Percentiles rank a stretch among this genome's conserved stretches.
phyloP scores from a whole-genome alignment of 2,888 invertebrate genomes.

The Leucania comma region DNA sequence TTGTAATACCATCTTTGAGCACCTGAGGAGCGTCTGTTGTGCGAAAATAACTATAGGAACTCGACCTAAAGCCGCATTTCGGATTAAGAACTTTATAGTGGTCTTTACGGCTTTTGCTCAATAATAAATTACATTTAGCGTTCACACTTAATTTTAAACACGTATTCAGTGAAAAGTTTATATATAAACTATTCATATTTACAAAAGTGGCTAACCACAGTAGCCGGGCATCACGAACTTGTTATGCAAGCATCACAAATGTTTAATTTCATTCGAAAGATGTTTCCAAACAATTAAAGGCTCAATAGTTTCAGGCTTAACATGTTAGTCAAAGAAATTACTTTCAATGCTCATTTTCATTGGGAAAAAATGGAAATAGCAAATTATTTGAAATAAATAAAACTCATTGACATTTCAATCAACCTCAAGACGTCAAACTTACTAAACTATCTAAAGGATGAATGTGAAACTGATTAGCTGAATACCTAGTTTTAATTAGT shows the following conservation, averaged over 20 bases:
- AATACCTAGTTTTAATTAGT: background rate
- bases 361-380: constrained; percentile 1
- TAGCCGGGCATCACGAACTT: constrained; percentile 70
- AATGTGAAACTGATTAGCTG: background rate
- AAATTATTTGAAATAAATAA: constrained; percentile 46
- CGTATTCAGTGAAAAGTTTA: constrained; percentile 74
- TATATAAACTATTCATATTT: constrained; percentile 83
- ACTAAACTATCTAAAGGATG: background rate
- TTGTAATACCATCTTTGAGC: constrained; percentile 78
- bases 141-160: constrained; percentile 78
- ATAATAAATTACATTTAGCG: constrained; percentile 71
- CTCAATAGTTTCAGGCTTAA: background rate
- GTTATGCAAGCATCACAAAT: constrained; percentile 78
- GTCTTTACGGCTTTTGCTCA: constrained; percentile 69
- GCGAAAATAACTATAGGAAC: constrained; percentile 69
- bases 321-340: constrained; percentile 1
- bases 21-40: constrained; percentile 67
- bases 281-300: constrained; percentile 15
- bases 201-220: constrained; percentile 50
- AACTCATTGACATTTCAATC: constrained; percentile 47
- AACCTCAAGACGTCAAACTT: constrained; percentile 32
- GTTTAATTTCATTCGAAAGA: constrained; percentile 23
- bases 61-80: constrained; percentile 62
- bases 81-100: constrained; percentile 60
- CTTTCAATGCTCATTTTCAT: constrained; percentile 21